Evolutionary conservation across 2,888 invertebrate species (phyloP).

Genomic region (Syritta pipiens): DNA sequence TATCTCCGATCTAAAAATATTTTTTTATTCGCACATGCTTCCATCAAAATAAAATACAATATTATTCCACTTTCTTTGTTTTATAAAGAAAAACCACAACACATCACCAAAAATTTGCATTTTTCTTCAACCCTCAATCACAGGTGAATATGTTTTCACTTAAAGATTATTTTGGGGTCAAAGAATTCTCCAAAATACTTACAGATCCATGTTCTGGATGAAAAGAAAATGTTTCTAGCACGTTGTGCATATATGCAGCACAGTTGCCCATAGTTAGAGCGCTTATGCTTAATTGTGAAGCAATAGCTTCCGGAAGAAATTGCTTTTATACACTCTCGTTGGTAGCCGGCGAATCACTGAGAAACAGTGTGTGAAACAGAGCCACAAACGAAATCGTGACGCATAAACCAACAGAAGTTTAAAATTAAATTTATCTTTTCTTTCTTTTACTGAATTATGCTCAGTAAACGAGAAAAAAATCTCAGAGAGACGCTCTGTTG

Average conservation of each 20-base stretch:
- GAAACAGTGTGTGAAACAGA: not conserved
- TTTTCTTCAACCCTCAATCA: too few relatives aligned
- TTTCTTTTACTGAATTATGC: slow-evolving; percentile 9
- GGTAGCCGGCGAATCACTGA: slow-evolving; percentile 50
- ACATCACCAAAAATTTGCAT: too few relatives aligned
- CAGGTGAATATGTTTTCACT: not conserved
- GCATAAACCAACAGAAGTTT: slow-evolving; percentile 17
- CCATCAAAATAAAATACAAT: too few relatives aligned
- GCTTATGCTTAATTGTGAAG: not conserved
- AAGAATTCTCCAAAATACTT: slow-evolving; percentile 7
- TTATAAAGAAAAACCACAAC: too few relatives aligned
- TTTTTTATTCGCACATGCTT: too few relatives aligned
- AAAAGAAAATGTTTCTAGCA: slow-evolving; percentile 40
- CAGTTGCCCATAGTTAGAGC: slow-evolving; percentile 50
- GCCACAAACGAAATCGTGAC: slow-evolving; percentile 11
- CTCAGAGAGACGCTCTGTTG: slow-evolving; percentile 2
- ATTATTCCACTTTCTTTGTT: too few relatives aligned
- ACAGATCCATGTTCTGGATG: slow-evolving; percentile 9
- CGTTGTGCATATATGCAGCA: slow-evolving; percentile 46
- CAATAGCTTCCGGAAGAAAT: slow-evolving; percentile 35
- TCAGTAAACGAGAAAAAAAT: slow-evolving; percentile 10
- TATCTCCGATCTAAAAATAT: too few relatives aligned
- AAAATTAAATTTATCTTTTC: slow-evolving; percentile 42
- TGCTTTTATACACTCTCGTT: slow-evolving; percentile 34
- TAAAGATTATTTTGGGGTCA: not conserved